Evolutionary conservation across 2,797 vertebrate genomes (phyloP).

Genomic region (Sylvia borin): DNA sequence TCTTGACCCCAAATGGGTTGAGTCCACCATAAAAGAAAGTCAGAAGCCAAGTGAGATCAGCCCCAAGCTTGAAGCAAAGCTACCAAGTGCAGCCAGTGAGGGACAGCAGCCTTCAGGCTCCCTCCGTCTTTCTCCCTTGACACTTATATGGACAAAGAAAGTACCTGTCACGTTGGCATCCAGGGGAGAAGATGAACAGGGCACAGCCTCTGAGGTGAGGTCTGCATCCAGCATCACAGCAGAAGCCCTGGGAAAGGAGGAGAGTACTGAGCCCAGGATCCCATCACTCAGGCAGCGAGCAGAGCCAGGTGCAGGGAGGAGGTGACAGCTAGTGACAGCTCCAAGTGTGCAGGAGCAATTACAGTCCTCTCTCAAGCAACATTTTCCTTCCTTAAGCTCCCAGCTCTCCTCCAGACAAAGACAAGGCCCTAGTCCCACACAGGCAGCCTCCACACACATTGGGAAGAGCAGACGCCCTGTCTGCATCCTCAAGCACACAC

Average conservation of each 20-base stretch:
- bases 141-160: not conserved
- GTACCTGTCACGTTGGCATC: not conserved
- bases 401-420: not conserved
- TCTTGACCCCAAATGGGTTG: not conserved
- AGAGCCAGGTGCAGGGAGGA: not conserved
- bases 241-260: not conserved
- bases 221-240: not conserved
- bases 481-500: not conserved
- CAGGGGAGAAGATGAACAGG: not conserved
- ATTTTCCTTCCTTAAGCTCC: not conserved
- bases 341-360: not conserved
- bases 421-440: not conserved
- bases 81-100: not conserved
- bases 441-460: not conserved
- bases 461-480: not conserved
- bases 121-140: not conserved
- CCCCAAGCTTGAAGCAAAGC: not conserved
- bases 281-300: not conserved
- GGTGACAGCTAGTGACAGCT: not conserved
- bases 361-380: not conserved
- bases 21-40: not conserved
- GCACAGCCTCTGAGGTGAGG: not conserved
- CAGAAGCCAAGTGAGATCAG: not conserved
- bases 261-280: not conserved
- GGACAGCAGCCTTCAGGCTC: not conserved